These are phyloP conservation scores for Stomorhina lunata DNA, from an alignment of 2,888 invertebrate genomes.

Conservation along the genomic window DNA sequence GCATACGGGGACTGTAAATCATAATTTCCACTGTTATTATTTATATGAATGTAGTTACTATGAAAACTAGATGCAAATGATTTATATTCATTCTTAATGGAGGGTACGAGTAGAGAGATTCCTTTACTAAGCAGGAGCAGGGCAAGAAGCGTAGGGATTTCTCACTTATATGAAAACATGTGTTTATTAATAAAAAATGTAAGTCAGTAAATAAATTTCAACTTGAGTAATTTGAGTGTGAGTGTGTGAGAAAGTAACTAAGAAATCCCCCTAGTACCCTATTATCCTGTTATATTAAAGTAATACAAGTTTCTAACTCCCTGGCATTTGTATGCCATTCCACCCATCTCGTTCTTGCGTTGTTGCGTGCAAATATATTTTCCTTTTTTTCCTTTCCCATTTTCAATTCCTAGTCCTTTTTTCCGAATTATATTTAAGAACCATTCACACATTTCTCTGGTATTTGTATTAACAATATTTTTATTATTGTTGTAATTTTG, in stretches of 20 bases:
- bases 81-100: slow-evolving; percentile 62
- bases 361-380: slow-evolving; percentile 31
- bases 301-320: neutral
- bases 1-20: slow-evolving; percentile 58
- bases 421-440: neutral
- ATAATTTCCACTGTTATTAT: slow-evolving; percentile 37
- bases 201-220: slow-evolving; percentile 35
- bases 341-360: neutral
- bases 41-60: neutral
- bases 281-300: slow-evolving; percentile 42
- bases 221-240: neutral
- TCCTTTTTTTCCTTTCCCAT: neutral
- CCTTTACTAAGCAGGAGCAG: neutral
- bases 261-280: slow-evolving; percentile 51
- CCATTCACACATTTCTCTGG: neutral
- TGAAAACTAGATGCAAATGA: slow-evolving; percentile 26
- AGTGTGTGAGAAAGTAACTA: neutral
- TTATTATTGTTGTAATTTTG: slow-evolving; percentile 32
- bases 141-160: neutral
- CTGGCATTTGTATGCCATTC: slow-evolving; percentile 14
- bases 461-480: slow-evolving; percentile 28
- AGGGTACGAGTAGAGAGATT: slow-evolving; percentile 32
- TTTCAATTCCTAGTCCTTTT: neutral
- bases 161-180: slow-evolving; percentile 31
- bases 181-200: slow-evolving; percentile 57